Base-by-base conservation (phyloP, 2,113 vertebrate genomes). In the Galemys pyrenaicus region DNA sequence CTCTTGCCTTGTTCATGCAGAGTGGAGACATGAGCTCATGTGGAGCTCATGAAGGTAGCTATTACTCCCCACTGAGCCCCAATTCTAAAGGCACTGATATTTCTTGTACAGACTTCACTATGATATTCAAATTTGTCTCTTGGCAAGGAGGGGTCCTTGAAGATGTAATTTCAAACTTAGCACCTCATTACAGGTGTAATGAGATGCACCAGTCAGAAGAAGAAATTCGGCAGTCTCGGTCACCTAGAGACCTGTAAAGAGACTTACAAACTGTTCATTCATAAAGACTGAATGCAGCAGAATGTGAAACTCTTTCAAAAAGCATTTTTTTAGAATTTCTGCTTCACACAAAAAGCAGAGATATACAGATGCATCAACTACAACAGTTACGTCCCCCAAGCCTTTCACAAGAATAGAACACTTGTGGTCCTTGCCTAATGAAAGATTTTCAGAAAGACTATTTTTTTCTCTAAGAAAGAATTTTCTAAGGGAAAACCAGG, bases 301-400 rank as follows among this genome's bases (percentile, higher is more conserved):
- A 46, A 17, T 60, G 11, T 37, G 60, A 44, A 11, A 51, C 30
- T 92, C 41, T 78, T 82, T 86, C 74, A 51, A 51, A 80, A 51
- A 37, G 67, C 39, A 78, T 46, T 86, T 77, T n/a, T 67, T 54
- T 17, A 89, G 35, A 83, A 80, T 49, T 44, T 73, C 46, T 65
- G 65, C 62, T 77, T 84, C 58, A 71, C 71, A 93, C 24, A 89
- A 85, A 82, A 85, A 78, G 35, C 30, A 68, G 62, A 89, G 62
- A 71, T n/a, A 16, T 56, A 58, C 0, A 64, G 56, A 60, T 78
- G 30, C 60, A 85, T 58, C 30, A 75, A 62, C 73, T 32, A 73
- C 17, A 73, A 74, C 49, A 70, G 41, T 62, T 82, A 71, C 32
- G 26, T 32, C 77, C 17, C 20, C 51, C 6, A 84, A 71, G 51